These are phyloP conservation scores for Hemibagrus guttatus DNA, from an alignment of 2,797 vertebrate species.

Conservation along the genomic window DNA sequence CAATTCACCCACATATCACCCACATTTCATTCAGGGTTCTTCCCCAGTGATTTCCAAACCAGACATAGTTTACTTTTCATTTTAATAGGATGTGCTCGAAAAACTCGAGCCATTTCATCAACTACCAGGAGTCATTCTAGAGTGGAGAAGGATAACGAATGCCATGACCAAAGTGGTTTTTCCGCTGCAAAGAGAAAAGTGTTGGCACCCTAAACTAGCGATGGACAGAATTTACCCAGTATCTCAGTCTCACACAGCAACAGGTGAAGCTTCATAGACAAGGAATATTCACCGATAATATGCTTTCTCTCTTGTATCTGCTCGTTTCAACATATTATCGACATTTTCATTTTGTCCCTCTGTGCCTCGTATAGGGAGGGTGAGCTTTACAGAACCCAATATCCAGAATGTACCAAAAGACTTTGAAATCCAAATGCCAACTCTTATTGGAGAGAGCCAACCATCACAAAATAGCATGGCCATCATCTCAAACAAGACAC, in stretches of 20 bases:
- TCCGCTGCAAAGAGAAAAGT: conserved; percentile 89
- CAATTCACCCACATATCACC: too few species aligned
- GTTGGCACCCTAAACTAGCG: conserved; percentile 75
- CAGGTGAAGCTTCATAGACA: conserved; percentile 74
- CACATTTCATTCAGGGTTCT: too few species aligned
- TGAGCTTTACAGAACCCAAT: conserved; percentile 94
- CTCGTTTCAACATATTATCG: too few species aligned
- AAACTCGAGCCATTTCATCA: conserved; percentile 88
- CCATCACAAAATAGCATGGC: conserved; percentile 71
- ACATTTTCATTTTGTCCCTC: conserved; percentile 16
- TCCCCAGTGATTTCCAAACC: too few species aligned
- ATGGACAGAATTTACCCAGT: conserved; percentile 94
- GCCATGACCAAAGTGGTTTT: conserved; percentile 95
- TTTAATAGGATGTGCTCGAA: conserved; percentile 86
- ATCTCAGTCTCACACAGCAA: conserved; percentile 91
- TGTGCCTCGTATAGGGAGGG: conserved; percentile 76
- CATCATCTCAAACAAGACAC: conserved; percentile 50
- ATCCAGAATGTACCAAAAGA: conserved; percentile 97
- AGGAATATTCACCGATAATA: not conserved
- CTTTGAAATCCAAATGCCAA: conserved; percentile 92
- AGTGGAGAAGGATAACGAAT: conserved; percentile 95
- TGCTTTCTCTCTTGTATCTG: not conserved
- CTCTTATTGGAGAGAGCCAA: conserved; percentile 83
- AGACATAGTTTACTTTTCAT: not conserved
- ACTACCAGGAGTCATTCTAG: conserved; percentile 90